These are phyloP conservation scores for Drosophila nigricruria DNA, from an alignment of 2,888 invertebrate genomes.

Conservation along the genomic window DNA sequence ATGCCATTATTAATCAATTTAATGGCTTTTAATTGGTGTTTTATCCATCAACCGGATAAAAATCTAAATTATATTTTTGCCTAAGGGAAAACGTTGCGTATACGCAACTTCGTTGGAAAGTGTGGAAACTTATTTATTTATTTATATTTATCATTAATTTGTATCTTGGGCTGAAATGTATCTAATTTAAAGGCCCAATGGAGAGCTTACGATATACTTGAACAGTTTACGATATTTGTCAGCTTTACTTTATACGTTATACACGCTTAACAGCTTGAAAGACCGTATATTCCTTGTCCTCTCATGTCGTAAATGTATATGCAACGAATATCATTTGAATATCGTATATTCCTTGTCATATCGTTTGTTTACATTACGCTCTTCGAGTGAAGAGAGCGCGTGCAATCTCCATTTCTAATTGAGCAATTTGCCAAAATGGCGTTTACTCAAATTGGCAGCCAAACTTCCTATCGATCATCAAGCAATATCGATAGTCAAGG, in stretches of 20 bases:
- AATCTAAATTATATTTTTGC: not conserved
- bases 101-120: not conserved
- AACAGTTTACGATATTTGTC: not conserved
- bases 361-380: conserved; percentile 9
- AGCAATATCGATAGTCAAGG: not conserved
- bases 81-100: not conserved
- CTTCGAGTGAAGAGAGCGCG: not conserved
- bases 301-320: not conserved
- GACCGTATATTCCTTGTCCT: too few relatives aligned
- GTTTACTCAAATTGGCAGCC: conserved; percentile 7
- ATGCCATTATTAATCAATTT: conserved; percentile 1
- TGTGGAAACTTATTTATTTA: not conserved
- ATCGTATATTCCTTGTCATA: not conserved
- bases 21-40: not conserved
- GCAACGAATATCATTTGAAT: not conserved
- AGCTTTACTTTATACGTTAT: too few relatives aligned
- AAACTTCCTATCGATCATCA: not conserved
- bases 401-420: not conserved
- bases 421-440: not conserved
- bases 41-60: not conserved
- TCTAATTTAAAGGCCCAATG: not conserved
- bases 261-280: too few relatives aligned
- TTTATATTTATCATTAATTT: not conserved
- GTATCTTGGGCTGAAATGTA: not conserved
- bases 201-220: not conserved